Conservation (phyloP, 2,888 invertebrate species). For the Plagodis dolabraria region DNA sequence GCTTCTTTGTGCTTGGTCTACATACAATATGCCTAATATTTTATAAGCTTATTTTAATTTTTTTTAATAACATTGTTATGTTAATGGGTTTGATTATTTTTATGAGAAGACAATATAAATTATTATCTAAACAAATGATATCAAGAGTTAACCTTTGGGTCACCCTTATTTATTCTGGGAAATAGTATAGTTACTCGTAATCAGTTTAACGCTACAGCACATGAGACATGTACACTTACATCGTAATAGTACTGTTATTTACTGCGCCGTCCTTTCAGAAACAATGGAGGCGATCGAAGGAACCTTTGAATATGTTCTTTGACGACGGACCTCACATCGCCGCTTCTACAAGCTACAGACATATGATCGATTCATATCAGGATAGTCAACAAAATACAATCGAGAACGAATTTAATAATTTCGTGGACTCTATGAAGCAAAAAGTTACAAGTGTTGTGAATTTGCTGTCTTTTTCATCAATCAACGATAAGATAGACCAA, state of each 20-base stretch:
- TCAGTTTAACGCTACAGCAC: not conserved
- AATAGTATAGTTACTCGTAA: too few species aligned
- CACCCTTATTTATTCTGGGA: too few species aligned
- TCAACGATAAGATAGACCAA: conserved; percentile 37
- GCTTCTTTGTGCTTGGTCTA: too few species aligned
- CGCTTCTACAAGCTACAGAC: conserved; percentile 40
- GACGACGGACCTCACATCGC: conserved; percentile 1
- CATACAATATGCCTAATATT: too few species aligned
- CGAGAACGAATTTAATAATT: conserved; percentile 55
- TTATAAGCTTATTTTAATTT: too few species aligned
- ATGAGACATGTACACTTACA: conserved; percentile 21
- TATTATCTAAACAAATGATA: too few species aligned
- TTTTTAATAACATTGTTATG: too few species aligned
- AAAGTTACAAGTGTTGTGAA: conserved; percentile 55
- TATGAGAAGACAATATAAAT: too few species aligned
- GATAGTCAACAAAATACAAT: conserved; percentile 61
- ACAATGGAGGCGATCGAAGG: conserved; percentile 3
- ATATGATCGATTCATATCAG: conserved; percentile 57
- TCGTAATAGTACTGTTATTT: conserved; percentile 20
- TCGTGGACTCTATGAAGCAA: conserved; percentile 57
- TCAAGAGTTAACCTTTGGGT: too few species aligned
- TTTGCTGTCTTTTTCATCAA: conserved; percentile 54
- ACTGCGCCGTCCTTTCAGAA: conserved; percentile 17
- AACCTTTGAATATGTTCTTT: too few species aligned
- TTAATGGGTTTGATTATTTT: too few species aligned